Evolutionary conservation across 2,888 invertebrate species (phyloP).

Genomic region (Perizoma affinitatum): DNA sequence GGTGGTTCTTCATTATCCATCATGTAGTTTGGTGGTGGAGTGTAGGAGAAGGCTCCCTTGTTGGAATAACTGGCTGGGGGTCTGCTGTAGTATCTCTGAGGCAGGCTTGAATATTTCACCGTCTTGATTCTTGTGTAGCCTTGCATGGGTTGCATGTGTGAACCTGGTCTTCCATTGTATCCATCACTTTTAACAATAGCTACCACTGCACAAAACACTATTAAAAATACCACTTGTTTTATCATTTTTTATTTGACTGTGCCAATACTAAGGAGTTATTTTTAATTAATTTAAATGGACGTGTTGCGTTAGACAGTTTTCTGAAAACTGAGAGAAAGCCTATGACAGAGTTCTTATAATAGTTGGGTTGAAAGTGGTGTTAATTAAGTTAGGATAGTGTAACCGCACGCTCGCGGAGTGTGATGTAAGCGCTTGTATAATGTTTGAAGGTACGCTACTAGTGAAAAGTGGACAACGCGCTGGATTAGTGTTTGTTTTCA

Average conservation of each 20-base stretch:
- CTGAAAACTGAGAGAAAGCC: constrained; percentile 69
- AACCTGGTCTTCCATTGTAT: constrained; percentile 42
- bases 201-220: constrained; percentile 51
- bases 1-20: constrained; percentile 29
- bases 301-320: constrained; percentile 19
- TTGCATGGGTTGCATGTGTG: constrained; percentile 26
- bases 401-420: constrained; percentile 30
- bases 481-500: constrained; percentile 18
- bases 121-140: constrained; percentile 61
- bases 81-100: constrained; percentile 59
- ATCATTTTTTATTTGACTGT: constrained; percentile 14
- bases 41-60: constrained; percentile 61
- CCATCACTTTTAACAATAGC: constrained; percentile 48
- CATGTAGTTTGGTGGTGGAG: constrained; percentile 63
- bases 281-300: neutral
- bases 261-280: neutral
- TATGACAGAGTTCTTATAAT: constrained; percentile 64
- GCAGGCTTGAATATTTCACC: constrained; percentile 63
- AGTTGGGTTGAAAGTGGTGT: constrained; percentile 70
- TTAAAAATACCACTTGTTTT: constrained; percentile 36
- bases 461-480: constrained; percentile 21
- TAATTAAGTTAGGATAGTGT: constrained; percentile 73
- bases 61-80: constrained; percentile 55
- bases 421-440: constrained; percentile 50
- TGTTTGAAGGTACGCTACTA: constrained; percentile 9